These are phyloP conservation scores for Dipodomys stephensi DNA, from an alignment of 2,113 vertebrate species.

Conservation along the genomic window DNA sequence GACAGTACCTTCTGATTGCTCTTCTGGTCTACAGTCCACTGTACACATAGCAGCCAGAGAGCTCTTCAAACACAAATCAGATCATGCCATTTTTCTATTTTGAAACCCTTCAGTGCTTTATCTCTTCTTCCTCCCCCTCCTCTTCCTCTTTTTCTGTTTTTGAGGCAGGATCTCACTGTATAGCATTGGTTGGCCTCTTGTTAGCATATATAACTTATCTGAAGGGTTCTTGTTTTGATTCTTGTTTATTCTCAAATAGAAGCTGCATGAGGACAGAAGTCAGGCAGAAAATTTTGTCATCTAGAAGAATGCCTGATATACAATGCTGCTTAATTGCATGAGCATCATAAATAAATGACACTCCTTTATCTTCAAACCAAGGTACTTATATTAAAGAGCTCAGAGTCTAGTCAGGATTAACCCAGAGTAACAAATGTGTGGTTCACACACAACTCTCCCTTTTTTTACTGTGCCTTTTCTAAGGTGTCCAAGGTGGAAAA, in stretches of 20 bases:
- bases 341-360: neutral
- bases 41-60: neutral
- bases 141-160: too few relatives aligned
- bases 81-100: neutral
- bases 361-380: neutral
- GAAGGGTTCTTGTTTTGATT: conserved; percentile 12
- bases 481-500: neutral
- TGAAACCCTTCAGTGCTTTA: conserved; percentile 4
- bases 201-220: neutral
- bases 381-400: neutral
- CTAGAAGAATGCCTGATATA: neutral
- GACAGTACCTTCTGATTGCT: neutral
- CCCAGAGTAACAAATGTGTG: neutral
- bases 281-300: neutral
- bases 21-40: neutral
- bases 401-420: neutral
- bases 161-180: too few relatives aligned
- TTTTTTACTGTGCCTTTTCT: neutral
- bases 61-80: conserved; percentile 29
- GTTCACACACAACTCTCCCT: neutral
- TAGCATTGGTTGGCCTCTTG: neutral
- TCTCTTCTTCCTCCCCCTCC: too few relatives aligned
- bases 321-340: neutral
- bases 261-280: neutral
- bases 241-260: conserved; percentile 24